A percentile compares a stretch with the other conserved stretches of the same genome.
Conservation (phyloP, 2,113 vertebrate species). For the Percopsis transmontana region DNA sequence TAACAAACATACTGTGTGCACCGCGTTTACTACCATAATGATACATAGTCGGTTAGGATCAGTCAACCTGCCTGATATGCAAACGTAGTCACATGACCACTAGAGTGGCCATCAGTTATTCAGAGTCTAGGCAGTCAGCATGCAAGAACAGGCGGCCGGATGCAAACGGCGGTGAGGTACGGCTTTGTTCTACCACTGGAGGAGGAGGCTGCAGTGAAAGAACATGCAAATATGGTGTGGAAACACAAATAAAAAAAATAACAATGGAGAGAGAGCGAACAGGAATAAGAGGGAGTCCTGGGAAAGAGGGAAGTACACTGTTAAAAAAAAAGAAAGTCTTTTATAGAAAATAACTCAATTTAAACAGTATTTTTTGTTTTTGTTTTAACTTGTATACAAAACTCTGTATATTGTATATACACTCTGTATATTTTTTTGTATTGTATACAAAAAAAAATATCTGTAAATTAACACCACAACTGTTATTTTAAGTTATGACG, state of each 20-base stretch:
- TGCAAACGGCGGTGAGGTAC: conserved; percentile 60
- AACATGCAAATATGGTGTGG: conserved; percentile 64
- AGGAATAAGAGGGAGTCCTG: background rate
- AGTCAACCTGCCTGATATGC: conserved; percentile 57
- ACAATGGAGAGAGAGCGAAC: background rate
- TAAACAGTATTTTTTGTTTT: too few relatives aligned
- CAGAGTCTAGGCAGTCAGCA: conserved; percentile 18
- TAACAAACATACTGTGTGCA: background rate
- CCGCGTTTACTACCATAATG: background rate
- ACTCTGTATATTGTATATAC: too few relatives aligned
- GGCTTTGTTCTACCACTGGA: conserved; percentile 52
- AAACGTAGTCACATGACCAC: conserved; percentile 49
- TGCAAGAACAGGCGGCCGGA: conserved; percentile 63
- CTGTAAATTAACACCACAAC: too few relatives aligned
- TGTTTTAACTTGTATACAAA: too few relatives aligned
- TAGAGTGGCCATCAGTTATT: conserved; percentile 57
- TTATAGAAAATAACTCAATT: too few relatives aligned
- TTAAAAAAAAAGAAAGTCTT: too few relatives aligned
- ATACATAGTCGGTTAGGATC: conserved; percentile 9
- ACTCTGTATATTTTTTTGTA: too few relatives aligned
- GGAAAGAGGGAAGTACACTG: background rate
- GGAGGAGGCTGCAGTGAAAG: conserved; percentile 24
- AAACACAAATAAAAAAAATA: conserved; percentile 53
- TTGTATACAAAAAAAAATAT: too few relatives aligned
- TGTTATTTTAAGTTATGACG: too few relatives aligned